Evolutionary conservation across 2,797 vertebrate genomes (phyloP).

Genomic region (Allobates femoralis): DNA sequence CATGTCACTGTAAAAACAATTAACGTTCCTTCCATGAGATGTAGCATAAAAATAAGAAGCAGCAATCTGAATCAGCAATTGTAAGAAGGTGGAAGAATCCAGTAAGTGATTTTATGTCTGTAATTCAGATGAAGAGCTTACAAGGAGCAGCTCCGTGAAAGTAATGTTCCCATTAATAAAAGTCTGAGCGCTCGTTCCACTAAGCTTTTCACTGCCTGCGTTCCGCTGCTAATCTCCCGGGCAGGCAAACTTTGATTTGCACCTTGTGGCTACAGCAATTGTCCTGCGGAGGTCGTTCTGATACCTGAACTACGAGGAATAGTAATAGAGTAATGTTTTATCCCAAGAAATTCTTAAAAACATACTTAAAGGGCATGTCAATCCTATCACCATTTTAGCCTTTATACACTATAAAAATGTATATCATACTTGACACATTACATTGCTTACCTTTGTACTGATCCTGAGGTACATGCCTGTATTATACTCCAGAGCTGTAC

Average conservation of each 20-base stretch:
- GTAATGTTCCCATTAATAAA: conserved; percentile 45
- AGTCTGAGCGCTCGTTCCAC: conserved; percentile 24
- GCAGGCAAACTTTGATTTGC: background rate
- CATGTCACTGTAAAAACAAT: conserved; percentile 54
- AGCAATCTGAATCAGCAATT: conserved; percentile 52
- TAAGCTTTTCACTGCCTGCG: background rate
- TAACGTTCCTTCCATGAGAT: conserved; percentile 53
- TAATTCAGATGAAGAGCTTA: conserved; percentile 42
- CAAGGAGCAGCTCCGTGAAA: conserved; percentile 17
- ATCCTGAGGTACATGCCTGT: background rate
- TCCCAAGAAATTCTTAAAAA: background rate
- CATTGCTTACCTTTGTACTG: background rate
- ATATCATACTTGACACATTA: background rate
- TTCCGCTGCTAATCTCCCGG: background rate
- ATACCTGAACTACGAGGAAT: background rate
- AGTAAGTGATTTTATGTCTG: conserved; percentile 57
- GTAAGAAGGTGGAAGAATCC: conserved; percentile 41
- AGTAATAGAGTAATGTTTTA: background rate
- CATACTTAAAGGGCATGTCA: background rate
- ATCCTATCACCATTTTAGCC: background rate
- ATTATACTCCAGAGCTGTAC: background rate
- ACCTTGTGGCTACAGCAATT: background rate
- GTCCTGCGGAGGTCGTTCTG: conserved; percentile 13
- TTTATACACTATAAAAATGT: background rate
- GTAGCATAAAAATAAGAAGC: conserved; percentile 29